Percentiles rank a stretch among this genome's conserved stretches.
phyloP scores from a whole-genome alignment of 2,888 invertebrate genomes.

The Mamestra brassicae region DNA sequence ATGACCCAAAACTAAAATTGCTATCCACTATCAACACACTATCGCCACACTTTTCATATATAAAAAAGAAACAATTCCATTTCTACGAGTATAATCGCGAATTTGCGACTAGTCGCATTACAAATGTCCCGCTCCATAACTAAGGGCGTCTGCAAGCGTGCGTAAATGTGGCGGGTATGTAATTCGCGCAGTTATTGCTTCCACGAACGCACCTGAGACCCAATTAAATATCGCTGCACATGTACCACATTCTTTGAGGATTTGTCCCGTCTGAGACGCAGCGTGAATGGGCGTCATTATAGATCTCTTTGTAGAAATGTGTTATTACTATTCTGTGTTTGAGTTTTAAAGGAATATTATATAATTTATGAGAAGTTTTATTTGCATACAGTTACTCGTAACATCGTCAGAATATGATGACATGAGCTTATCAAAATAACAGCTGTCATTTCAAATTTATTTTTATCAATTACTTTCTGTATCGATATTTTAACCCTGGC shows the following conservation, averaged over 20 bases:
- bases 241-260: slow-evolving; percentile 64
- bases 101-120: slow-evolving; percentile 28
- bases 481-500: background rate
- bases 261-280: slow-evolving; percentile 53
- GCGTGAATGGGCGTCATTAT: slow-evolving; percentile 56
- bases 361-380: background rate
- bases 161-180: slow-evolving; percentile 61
- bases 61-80: background rate
- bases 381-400: background rate
- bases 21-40: too few relatives aligned
- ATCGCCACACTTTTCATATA: background rate
- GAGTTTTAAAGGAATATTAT: background rate
- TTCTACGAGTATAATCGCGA: slow-evolving; percentile 1
- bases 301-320: slow-evolving; percentile 18
- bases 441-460: background rate
- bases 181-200: slow-evolving; percentile 76
- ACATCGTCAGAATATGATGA: background rate
- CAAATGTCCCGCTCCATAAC: slow-evolving; percentile 44
- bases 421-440: too few relatives aligned
- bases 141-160: slow-evolving; percentile 53
- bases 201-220: slow-evolving; percentile 81
- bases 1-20: too few relatives aligned
- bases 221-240: slow-evolving; percentile 77
- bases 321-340: background rate
- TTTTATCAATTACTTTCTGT: too few relatives aligned